Conservation (phyloP, 2,888 invertebrate genomes). For the Ochropleura plecta region DNA sequence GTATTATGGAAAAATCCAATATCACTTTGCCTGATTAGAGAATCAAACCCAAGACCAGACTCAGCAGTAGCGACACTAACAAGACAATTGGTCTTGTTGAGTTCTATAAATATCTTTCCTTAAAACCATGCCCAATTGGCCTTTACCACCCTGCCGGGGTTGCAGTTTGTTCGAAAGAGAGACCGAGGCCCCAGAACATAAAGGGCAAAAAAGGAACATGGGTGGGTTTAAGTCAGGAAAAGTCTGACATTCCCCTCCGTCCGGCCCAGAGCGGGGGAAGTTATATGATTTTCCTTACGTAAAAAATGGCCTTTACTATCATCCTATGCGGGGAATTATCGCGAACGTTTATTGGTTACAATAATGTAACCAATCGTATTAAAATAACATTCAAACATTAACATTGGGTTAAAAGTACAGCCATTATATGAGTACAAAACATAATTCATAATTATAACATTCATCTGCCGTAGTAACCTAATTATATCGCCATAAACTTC, state of each 20-base stretch:
- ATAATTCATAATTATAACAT: slow-evolving; percentile 39
- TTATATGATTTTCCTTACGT: no score
- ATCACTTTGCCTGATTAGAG: neutral
- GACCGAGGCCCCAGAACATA: no score
- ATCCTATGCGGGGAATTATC: neutral
- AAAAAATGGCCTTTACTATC: no score
- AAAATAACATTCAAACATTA: slow-evolving; percentile 1
- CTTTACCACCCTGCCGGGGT: neutral
- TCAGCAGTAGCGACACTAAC: neutral
- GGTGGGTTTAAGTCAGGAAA: no score
- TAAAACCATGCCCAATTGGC: neutral
- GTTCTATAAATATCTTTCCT: neutral
- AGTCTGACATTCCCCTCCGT: no score
- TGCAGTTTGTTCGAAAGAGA: no score
- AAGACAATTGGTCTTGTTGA: neutral
- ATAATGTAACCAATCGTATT: neutral
- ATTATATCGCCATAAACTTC: slow-evolving; percentile 42
- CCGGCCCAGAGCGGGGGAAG: no score
- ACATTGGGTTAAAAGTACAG: slow-evolving; percentile 20
- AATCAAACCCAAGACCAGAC: neutral
- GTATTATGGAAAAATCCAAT: neutral
- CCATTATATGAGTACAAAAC: slow-evolving; percentile 9
- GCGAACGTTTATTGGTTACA: neutral
- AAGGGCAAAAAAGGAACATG: no score
- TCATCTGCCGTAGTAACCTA: slow-evolving; percentile 32